phyloP scores from a whole-genome alignment of 37 sponge, comb jelly and placozoan species.

The Sycon ciliatum region DNA sequence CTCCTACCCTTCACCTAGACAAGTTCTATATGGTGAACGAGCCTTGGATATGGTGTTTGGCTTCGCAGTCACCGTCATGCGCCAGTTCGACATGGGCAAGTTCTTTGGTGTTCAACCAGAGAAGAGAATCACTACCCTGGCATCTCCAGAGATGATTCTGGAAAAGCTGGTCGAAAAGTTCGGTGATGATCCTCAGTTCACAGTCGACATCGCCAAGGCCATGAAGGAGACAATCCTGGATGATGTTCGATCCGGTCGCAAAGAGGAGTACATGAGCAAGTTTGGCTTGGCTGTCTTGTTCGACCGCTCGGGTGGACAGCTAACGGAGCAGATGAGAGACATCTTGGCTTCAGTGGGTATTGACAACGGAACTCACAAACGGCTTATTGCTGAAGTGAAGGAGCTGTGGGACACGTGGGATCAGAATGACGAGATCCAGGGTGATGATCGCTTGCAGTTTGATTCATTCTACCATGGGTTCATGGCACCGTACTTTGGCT shows the following conservation, averaged over 20 bases:
- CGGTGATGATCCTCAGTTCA: slow-evolving; percentile 52
- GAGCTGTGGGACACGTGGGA: slow-evolving; percentile 67
- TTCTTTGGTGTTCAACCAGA: slow-evolving; percentile 63
- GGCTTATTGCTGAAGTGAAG: slow-evolving; percentile 47
- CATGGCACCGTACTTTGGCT: slow-evolving; percentile 82
- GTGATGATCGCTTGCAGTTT: slow-evolving; percentile 52
- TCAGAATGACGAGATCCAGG: slow-evolving; percentile 5
- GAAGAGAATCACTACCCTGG: slow-evolving; percentile 61
- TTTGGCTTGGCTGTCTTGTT: slow-evolving; percentile 54
- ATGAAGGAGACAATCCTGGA: slow-evolving; percentile 69
- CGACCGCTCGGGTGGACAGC: slow-evolving; percentile 63
- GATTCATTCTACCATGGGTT: slow-evolving; percentile 73
- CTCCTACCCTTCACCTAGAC: slow-evolving; percentile 50
- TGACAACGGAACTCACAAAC: slow-evolving; percentile 20
- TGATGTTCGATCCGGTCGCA: slow-evolving; percentile 41
- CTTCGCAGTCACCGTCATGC: slow-evolving; percentile 31
- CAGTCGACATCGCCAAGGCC: slow-evolving; percentile 23
- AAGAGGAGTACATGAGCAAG: slow-evolving; percentile 79
- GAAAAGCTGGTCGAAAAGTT: slow-evolving; percentile 49
- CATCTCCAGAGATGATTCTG: slow-evolving; percentile 51
- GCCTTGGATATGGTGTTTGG: slow-evolving; percentile 66
- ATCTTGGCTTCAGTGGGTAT: slow-evolving; percentile 28
- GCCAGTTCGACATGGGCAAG: slow-evolving; percentile 54
- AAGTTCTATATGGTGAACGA: slow-evolving; percentile 60
- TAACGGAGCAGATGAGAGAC: slow-evolving; percentile 28